Evolutionary conservation across 2,113 vertebrate species (phyloP).

Genomic region (Aramus guarauna): DNA sequence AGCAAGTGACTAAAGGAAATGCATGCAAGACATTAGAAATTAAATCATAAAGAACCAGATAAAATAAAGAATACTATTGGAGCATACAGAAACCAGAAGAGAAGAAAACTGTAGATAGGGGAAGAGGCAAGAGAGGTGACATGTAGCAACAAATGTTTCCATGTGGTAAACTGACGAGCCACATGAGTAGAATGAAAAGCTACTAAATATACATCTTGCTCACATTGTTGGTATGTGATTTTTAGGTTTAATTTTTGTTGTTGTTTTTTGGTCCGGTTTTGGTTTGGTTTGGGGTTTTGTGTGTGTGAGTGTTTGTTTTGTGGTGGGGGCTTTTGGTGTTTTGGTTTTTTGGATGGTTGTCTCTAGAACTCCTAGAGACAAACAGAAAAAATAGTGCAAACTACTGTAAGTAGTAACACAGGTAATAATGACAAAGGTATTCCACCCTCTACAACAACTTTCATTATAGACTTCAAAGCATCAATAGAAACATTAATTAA

Average conservation of each 20-base stretch:
- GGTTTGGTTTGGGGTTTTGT: background rate
- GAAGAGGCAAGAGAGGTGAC: background rate
- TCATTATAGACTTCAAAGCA: background rate
- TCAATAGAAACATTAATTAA: background rate
- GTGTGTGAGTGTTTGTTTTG: no score
- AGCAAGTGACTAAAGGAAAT: constrained; percentile 26
- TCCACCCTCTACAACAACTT: background rate
- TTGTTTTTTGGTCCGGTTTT: background rate
- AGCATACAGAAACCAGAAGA: background rate
- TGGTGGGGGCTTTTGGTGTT: background rate
- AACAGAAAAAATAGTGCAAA: background rate
- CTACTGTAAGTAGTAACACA: background rate
- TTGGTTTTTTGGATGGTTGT: no score
- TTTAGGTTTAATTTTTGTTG: background rate
- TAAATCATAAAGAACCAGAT: background rate
- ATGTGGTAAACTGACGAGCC: background rate
- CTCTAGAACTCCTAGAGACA: background rate
- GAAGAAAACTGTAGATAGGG: background rate
- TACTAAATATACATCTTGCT: background rate
- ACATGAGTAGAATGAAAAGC: background rate
- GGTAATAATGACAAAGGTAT: background rate
- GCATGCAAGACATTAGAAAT: constrained; percentile 11
- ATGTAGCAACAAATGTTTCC: constrained; percentile 43
- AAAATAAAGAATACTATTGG: background rate
- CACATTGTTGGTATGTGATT: background rate